phyloP scores from a whole-genome alignment of 2,888 invertebrate genomes.

The Drosophila macrothrix region DNA sequence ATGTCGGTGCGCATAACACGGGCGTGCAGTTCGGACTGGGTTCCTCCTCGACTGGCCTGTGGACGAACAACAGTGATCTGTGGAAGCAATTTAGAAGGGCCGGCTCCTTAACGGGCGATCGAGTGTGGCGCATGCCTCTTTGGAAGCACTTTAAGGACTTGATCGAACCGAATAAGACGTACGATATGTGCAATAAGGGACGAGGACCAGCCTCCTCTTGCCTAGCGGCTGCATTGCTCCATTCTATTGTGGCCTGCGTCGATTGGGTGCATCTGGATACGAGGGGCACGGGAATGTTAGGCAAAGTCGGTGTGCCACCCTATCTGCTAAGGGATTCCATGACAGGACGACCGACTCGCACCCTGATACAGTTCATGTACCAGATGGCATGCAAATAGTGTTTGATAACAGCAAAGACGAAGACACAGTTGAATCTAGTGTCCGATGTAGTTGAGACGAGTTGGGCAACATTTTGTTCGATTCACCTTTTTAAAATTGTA shows the following conservation, averaged over 20 bases:
- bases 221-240: constrained; percentile 89
- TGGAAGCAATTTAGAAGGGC: constrained; percentile 87
- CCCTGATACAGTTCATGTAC: constrained; percentile 86
- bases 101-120: constrained; percentile 87
- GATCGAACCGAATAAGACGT: constrained; percentile 80
- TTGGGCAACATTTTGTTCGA: neutral
- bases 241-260: constrained; percentile 87
- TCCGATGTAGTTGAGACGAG: neutral
- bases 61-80: constrained; percentile 86
- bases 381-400: constrained; percentile 80
- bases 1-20: constrained; percentile 86
- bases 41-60: constrained; percentile 86
- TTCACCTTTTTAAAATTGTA: neutral
- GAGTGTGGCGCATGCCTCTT: constrained; percentile 88
- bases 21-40: constrained; percentile 87
- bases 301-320: constrained; percentile 86
- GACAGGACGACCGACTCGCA: constrained; percentile 88
- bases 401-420: neutral
- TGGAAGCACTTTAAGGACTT: constrained; percentile 83
- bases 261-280: constrained; percentile 91
- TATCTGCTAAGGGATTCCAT: constrained; percentile 87
- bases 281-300: constrained; percentile 89
- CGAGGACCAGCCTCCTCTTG: constrained; percentile 87
- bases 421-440: neutral
- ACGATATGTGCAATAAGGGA: constrained; percentile 88